A percentile compares a stretch with the other conserved stretches of the same genome.
Conservation (phyloP, 2,888 invertebrate genomes). For the Penaeus monodon region DNA sequence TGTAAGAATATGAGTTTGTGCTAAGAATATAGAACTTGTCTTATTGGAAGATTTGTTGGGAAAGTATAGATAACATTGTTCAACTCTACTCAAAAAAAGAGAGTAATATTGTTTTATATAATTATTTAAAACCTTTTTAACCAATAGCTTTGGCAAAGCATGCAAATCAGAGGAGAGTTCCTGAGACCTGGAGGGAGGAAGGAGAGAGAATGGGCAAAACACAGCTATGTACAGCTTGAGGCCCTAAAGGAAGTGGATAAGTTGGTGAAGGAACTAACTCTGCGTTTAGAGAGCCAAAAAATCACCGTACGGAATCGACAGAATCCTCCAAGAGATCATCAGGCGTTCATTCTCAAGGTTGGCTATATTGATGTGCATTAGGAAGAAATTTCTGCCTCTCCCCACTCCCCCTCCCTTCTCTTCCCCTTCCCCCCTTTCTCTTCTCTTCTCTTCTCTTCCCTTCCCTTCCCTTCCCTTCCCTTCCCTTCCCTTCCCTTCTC, state of each 20-base stretch:
- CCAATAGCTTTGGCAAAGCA: slow-evolving; percentile 78
- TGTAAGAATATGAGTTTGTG: slow-evolving; percentile 25
- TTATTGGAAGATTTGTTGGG: too few species aligned
- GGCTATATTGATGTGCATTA: neutral
- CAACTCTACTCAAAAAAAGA: too few species aligned
- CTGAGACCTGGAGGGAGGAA: slow-evolving; percentile 69
- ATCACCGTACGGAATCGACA: slow-evolving; percentile 66
- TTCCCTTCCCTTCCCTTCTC: too few species aligned
- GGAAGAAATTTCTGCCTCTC: neutral
- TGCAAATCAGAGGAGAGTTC: slow-evolving; percentile 76
- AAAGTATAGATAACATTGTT: too few species aligned
- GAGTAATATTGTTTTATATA: neutral
- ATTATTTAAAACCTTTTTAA: slow-evolving; percentile 22
- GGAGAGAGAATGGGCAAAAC: slow-evolving; percentile 78
- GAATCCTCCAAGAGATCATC: slow-evolving; percentile 73
- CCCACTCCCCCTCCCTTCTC: too few species aligned
- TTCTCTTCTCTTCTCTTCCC: too few species aligned
- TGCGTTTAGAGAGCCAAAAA: slow-evolving; percentile 73
- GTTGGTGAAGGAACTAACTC: slow-evolving; percentile 79
- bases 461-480: too few species aligned
- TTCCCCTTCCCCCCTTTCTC: too few species aligned
- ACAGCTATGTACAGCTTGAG: slow-evolving; percentile 80
- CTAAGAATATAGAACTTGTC: too few species aligned
- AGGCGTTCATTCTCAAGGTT: slow-evolving; percentile 78
- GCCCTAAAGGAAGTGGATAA: slow-evolving; percentile 76